phyloP scores from a whole-genome alignment of 2,888 invertebrate genomes.

The Leptopterna dolabrata region DNA sequence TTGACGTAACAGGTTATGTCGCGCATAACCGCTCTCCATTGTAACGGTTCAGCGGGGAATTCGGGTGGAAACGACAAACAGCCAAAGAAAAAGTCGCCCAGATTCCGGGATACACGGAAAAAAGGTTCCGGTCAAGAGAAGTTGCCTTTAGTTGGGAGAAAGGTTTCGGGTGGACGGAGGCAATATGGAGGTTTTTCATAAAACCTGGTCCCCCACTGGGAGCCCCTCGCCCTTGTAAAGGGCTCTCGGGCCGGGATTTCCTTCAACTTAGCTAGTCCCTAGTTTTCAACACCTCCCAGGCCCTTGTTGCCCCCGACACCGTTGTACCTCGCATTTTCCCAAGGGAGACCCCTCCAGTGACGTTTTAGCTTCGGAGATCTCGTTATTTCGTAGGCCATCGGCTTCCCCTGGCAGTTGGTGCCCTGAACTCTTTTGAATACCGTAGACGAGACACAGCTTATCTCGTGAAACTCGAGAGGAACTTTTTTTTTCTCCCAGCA shows the following conservation, averaged over 20 bases:
- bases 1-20: too few relatives aligned
- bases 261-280: neutral
- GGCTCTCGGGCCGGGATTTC: neutral
- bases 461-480: too few relatives aligned
- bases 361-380: neutral
- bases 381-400: too few relatives aligned
- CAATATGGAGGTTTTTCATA: constrained; percentile 7
- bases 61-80: too few relatives aligned
- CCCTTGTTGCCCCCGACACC: neutral
- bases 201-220: neutral
- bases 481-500: too few relatives aligned
- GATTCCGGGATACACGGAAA: neutral
- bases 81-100: neutral
- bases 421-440: too few relatives aligned
- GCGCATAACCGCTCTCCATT: too few relatives aligned
- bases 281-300: neutral
- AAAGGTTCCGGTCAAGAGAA: neutral
- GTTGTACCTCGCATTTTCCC: neutral
- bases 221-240: neutral
- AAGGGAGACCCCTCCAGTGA: neutral
- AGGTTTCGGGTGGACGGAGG: neutral
- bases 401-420: too few relatives aligned
- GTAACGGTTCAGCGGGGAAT: too few relatives aligned
- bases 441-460: too few relatives aligned
- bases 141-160: neutral